Evolutionary conservation across 1,140 invertebrate genomes (phyloP).

Genomic region (Piezodorus guildinii): DNA sequence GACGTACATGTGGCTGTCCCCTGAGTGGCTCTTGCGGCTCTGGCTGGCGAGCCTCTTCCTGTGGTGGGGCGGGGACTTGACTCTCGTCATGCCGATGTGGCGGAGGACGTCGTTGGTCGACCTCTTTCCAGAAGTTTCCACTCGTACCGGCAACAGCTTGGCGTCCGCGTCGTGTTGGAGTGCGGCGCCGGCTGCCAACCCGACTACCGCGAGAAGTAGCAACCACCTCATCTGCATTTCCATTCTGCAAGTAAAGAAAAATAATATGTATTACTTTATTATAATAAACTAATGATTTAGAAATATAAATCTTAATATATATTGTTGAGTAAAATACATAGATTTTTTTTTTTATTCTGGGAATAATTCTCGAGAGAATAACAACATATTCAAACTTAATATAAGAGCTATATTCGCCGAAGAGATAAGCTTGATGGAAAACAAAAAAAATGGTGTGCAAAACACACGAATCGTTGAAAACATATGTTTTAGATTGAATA

Average conservation of each 20-base stretch:
- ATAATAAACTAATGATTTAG: too few relatives aligned
- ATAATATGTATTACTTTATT: neutral
- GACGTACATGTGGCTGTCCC: conserved; percentile 66
- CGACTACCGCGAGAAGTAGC: neutral
- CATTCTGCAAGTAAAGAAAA: neutral
- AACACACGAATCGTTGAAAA: too few relatives aligned
- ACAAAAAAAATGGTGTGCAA: too few relatives aligned
- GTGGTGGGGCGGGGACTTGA: conserved; percentile 22
- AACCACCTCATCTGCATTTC: neutral
- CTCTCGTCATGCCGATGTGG: conserved; percentile 27
- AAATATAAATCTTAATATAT: too few relatives aligned
- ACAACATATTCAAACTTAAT: too few relatives aligned
- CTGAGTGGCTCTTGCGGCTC: conserved; percentile 24
- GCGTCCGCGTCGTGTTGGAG: conserved; percentile 9
- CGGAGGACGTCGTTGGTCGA: conserved; percentile 26
- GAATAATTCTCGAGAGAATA: too few relatives aligned
- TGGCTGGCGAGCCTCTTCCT: conserved; percentile 28
- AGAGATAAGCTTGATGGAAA: too few relatives aligned
- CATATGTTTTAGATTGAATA: too few relatives aligned
- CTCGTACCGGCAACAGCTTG: conserved; percentile 17
- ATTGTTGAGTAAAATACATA: too few relatives aligned
- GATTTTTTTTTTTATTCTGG: too few relatives aligned
- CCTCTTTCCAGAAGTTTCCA: conserved; percentile 17
- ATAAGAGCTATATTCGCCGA: too few relatives aligned
- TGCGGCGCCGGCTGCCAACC: neutral